A percentile compares a stretch with the other conserved stretches of the same genome.
phyloP scores from a whole-genome alignment of 2,797 vertebrate genomes.

The Paramormyrops hopkinsi region DNA sequence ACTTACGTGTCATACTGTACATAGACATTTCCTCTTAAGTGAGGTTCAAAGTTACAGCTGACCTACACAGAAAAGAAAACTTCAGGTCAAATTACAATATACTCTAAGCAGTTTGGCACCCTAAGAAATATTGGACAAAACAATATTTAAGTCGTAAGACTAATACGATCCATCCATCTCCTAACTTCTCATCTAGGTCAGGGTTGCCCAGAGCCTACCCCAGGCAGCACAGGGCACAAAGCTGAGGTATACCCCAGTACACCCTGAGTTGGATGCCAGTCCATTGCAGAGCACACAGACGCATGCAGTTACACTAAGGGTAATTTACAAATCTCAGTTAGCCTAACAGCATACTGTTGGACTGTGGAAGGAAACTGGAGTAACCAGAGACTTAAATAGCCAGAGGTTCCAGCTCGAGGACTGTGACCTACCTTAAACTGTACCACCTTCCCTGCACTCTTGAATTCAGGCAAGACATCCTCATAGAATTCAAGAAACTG shows the following conservation, averaged over 20 bases:
- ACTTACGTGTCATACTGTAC: constrained; percentile 93
- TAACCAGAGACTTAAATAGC: neutral
- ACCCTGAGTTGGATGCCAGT: neutral
- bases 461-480: constrained; percentile 89
- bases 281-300: neutral
- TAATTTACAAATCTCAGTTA: neutral
- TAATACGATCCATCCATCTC: neutral
- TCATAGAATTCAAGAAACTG: constrained; percentile 92
- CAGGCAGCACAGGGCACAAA: neutral
- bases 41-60: constrained; percentile 93
- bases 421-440: constrained; percentile 83
- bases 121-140: neutral
- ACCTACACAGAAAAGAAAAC: constrained; percentile 62
- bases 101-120: neutral
- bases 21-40: constrained; percentile 95
- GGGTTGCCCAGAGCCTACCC: neutral
- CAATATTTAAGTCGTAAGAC: neutral
- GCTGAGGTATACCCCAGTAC: neutral
- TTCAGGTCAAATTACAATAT: neutral
- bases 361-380: neutral
- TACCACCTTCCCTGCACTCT: constrained; percentile 79
- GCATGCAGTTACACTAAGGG: neutral
- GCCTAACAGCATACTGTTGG: neutral
- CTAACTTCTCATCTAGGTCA: neutral
- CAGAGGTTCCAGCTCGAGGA: neutral